phyloP scores from a whole-genome alignment of 2,888 invertebrate species.

The Salpingus planirostris region DNA sequence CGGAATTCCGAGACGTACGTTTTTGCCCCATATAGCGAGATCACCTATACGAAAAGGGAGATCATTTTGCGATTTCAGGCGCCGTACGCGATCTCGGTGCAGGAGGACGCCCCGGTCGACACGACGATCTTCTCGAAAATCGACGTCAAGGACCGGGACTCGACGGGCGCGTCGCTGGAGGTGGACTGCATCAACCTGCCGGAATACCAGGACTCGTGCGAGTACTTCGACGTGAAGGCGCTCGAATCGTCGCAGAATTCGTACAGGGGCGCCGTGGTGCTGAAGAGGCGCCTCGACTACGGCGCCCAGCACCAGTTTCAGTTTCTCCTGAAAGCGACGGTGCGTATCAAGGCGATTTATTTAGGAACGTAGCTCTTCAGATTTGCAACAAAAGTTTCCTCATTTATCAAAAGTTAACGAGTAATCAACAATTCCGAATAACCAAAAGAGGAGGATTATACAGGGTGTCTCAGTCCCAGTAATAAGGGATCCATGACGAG shows the following conservation, averaged over 20 bases:
- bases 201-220: conserved; percentile 63
- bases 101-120: conserved; percentile 66
- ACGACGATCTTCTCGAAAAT: conserved; percentile 65
- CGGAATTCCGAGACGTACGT: conserved; percentile 66
- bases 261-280: conserved; percentile 63
- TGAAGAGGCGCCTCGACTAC: conserved; percentile 65
- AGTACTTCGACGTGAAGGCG: conserved; percentile 57
- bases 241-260: conserved; percentile 56
- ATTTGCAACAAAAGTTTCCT: too few species aligned
- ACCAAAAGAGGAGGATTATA: too few species aligned
- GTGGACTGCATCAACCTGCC: conserved; percentile 54
- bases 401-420: too few species aligned
- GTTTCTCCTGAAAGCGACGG: conserved; percentile 66
- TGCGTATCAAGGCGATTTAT: conserved; percentile 40
- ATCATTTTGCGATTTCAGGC: conserved; percentile 44
- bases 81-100: conserved; percentile 70
- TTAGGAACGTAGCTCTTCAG: neutral
- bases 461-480: too few species aligned
- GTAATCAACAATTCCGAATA: too few species aligned
- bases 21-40: conserved; percentile 1
- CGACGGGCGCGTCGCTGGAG: conserved; percentile 71
- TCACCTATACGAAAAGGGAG: too few species aligned
- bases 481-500: too few species aligned
- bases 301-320: conserved; percentile 69
- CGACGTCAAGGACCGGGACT: conserved; percentile 68